Percentiles rank a stretch among this genome's conserved stretches.
phyloP scores from a whole-genome alignment of 2,888 invertebrate species.

The Agapostemon virescens region DNA sequence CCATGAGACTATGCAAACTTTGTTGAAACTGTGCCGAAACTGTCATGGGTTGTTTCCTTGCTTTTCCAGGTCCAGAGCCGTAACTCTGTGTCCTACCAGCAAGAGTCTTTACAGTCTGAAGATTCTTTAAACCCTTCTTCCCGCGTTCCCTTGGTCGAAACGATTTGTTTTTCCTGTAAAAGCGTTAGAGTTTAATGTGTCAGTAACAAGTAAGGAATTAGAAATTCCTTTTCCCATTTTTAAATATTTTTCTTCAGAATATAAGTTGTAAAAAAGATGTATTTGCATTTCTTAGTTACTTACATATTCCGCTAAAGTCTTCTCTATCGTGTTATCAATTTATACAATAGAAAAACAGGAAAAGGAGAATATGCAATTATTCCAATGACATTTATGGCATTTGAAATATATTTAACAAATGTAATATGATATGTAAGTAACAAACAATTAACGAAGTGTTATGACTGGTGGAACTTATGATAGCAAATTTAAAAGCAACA shows the following conservation, averaged over 20 bases:
- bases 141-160: conserved; percentile 93
- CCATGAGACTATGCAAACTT: conserved; percentile 95
- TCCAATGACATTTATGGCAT: conserved; percentile 44
- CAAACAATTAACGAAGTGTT: conserved; percentile 52
- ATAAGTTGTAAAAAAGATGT: neutral
- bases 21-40: conserved; percentile 97
- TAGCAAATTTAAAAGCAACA: conserved; percentile 43
- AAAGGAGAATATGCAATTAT: conserved; percentile 51
- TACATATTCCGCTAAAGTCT: neutral
- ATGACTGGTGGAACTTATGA: conserved; percentile 29
- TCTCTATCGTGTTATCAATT: neutral
- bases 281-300: neutral
- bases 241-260: conserved; percentile 15
- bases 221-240: conserved; percentile 62
- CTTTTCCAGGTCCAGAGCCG: conserved; percentile 82
- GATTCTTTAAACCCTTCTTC: conserved; percentile 93
- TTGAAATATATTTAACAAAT: conserved; percentile 46
- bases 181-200: conserved; percentile 37
- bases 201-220: neutral
- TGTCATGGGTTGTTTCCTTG: conserved; percentile 93
- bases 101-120: conserved; percentile 94
- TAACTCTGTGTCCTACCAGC: conserved; percentile 87
- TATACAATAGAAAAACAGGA: conserved; percentile 54
- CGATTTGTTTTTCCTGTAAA: conserved; percentile 93
- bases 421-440: conserved; percentile 44